These are phyloP conservation scores for Merluccius polli DNA, from an alignment of 2,797 vertebrate species.

Conservation along the genomic window DNA sequence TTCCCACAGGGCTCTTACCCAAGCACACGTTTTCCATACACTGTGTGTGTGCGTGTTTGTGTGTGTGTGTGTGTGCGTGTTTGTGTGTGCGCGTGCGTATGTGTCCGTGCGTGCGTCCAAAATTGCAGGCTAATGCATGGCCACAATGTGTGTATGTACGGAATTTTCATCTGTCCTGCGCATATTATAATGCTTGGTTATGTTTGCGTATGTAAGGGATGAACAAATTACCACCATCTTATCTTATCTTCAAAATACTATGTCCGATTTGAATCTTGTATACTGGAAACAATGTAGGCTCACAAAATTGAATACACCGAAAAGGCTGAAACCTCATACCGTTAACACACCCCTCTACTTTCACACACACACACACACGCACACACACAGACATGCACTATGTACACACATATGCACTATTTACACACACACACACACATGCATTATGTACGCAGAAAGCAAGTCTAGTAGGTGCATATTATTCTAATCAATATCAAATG, in stretches of 20 bases:
- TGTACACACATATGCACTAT: too few species aligned
- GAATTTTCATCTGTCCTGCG: not conserved
- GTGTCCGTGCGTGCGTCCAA: not conserved
- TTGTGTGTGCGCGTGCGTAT: slow-evolving; percentile 5
- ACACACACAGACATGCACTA: too few species aligned
- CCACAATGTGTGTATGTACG: slow-evolving; percentile 1
- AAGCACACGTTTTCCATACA: not conserved
- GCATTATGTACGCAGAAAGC: not conserved
- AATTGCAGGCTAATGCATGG: not conserved
- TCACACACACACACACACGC: too few species aligned
- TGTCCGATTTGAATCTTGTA: slow-evolving; percentile 4
- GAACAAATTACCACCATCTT: not conserved
- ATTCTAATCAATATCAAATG: slow-evolving; percentile 1
- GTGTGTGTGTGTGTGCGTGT: slow-evolving; percentile 9
- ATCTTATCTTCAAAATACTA: slow-evolving; percentile 5
- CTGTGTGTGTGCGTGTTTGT: slow-evolving; percentile 4
- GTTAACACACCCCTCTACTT: not conserved
- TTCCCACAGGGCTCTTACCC: not conserved
- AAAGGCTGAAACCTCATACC: slow-evolving; percentile 1
- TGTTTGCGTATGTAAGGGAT: not conserved
- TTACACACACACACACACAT: too few species aligned
- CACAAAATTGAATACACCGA: not conserved
- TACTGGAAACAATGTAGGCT: not conserved
- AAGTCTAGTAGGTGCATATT: not conserved
- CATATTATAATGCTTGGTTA: not conserved